phyloP scores from a whole-genome alignment of 2,888 invertebrate genomes.

The Amblyjoppa proteus region DNA sequence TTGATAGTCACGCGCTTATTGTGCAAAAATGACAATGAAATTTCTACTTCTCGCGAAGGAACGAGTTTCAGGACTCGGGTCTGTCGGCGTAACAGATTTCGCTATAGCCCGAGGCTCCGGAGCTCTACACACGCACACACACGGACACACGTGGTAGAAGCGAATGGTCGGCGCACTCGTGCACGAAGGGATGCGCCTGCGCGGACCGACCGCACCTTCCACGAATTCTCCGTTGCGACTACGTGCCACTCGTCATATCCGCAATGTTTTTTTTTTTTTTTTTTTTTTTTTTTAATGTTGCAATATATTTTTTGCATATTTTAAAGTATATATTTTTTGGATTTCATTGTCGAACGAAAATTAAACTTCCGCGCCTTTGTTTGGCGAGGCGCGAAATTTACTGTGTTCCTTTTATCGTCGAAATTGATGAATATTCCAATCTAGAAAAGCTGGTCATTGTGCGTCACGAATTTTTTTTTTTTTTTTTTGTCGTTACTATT shows the following conservation, averaged over 20 bases:
- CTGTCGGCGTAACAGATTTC: neutral
- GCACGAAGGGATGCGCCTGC: slow-evolving; percentile 48
- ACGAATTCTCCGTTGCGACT: slow-evolving; percentile 42
- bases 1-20: neutral
- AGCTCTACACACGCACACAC: neutral
- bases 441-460: neutral
- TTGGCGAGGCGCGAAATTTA: neutral
- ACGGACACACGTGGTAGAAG: neutral
- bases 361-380: neutral
- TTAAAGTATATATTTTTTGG: neutral
- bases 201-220: slow-evolving; percentile 51
- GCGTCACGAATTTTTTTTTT: neutral
- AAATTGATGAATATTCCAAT: neutral
- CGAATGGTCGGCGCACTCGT: neutral
- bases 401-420: neutral
- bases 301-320: neutral
- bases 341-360: neutral
- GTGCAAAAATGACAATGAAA: slow-evolving; percentile 4
- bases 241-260: slow-evolving; percentile 55
- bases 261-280: neutral
- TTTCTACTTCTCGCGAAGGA: neutral
- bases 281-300: neutral
- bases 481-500: neutral
- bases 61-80: slow-evolving; percentile 1
- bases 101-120: neutral